Base-by-base conservation (phyloP, 2,113 vertebrate species). In the Lophochroa leadbeateri region DNA sequence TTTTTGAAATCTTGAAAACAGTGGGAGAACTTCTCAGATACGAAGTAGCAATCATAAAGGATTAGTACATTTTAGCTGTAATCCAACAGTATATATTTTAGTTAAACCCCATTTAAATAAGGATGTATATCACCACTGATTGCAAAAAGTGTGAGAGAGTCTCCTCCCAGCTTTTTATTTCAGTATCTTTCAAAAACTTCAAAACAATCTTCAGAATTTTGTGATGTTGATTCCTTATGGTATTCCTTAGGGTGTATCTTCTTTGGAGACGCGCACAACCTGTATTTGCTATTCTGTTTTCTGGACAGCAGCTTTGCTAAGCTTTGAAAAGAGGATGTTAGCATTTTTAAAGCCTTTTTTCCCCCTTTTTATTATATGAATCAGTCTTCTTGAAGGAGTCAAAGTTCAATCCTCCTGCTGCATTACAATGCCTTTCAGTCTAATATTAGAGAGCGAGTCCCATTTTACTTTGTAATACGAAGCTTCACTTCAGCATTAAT, bases 391-490 rank as follows among this genome's bases (percentile, higher is more conserved):
- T 97, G 88, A 97, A 92, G 63, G 84, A 97, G 98, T 97, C 98
- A 98, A 97, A 98, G 97, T 96, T 98, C 97, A 97, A 17, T 92
- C 94, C 96, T 98, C 83, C 82, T 96, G 95, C 96, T 98, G 98
- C 97, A 98, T 98, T 97, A 98, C 96, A 98, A 97, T 97, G 93
- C 95, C 95, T 97, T 98, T 96, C 97, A 96, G 95, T 70, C 96
- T 95, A 91, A 97, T 98, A 98, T 97, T 97, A 98, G 97, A 97
- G 97, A 97, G 85, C 24, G 90, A 96, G 96, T 96, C 86, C 97
- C 97, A 98, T 98, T 98, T 98, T 98, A 98, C 97, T 98, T 98
- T 97, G 96, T 98, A 97, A 98, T 98, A 97, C 58, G 68, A 96
- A 96, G 96, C 94, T 97, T 98, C 94, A 86, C 96, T 97, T 97